These are phyloP conservation scores for Athalia circularis DNA, from an alignment of 2,888 invertebrate species.

Conservation along the genomic window DNA sequence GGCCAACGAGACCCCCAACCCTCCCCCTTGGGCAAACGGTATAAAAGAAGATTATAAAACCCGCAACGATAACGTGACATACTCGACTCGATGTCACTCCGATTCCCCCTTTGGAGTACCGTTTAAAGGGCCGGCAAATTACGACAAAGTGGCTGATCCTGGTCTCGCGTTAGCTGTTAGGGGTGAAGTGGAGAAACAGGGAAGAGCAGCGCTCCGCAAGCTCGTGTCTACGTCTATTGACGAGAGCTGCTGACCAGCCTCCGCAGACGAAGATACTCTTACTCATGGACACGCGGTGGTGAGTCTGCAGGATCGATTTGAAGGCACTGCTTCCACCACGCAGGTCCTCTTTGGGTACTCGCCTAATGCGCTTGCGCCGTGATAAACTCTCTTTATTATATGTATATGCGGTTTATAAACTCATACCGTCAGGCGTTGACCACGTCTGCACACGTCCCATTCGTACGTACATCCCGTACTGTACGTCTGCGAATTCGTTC, in stretches of 20 bases:
- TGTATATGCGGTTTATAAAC: constrained; percentile 34
- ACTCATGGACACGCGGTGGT: constrained; percentile 56
- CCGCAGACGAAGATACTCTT: constrained; percentile 51
- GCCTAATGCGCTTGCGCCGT: constrained; percentile 36
- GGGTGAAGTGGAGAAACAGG: background rate
- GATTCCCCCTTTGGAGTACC: background rate
- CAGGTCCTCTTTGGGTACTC: constrained; percentile 42
- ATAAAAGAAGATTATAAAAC: background rate
- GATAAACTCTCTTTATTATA: constrained; percentile 11
- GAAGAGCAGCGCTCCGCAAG: background rate
- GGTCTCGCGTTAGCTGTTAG: background rate
- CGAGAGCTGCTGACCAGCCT: constrained; percentile 51
- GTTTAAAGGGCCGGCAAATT: constrained; percentile 16
- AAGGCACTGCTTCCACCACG: constrained; percentile 50
- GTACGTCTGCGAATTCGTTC: constrained; percentile 46
- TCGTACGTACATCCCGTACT: constrained; percentile 5
- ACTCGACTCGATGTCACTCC: background rate
- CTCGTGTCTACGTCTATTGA: constrained; percentile 45
- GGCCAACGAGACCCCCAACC: background rate
- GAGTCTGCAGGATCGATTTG: constrained; percentile 60
- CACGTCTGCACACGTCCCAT: constrained; percentile 12
- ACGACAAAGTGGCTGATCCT: constrained; percentile 21
- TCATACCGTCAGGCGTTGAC: constrained; percentile 26
- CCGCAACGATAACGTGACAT: background rate
- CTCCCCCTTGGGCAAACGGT: background rate